A percentile compares a stretch with the other conserved stretches of the same genome.
Evolutionary conservation across 2,888 invertebrate genomes (phyloP).

Genomic region (Anoplius nigerrimus): DNA sequence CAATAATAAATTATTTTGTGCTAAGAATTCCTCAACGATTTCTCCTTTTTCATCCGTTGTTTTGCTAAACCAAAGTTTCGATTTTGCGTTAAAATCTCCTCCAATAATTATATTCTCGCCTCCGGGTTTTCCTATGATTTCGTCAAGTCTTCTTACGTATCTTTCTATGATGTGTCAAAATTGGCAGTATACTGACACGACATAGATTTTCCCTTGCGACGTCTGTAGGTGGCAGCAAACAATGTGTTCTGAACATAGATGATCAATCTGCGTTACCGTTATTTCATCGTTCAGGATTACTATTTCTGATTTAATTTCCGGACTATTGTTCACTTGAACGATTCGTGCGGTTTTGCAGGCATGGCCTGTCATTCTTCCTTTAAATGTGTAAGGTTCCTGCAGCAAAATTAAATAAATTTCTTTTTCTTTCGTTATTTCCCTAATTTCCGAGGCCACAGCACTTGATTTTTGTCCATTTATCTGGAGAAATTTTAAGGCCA

Average conservation of each 20-base stretch:
- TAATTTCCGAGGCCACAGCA: slow-evolving; percentile 4
- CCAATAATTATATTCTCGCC: slow-evolving; percentile 11
- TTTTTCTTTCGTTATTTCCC: background rate
- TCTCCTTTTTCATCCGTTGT: slow-evolving; percentile 5
- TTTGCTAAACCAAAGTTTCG: slow-evolving; percentile 14
- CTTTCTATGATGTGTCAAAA: slow-evolving; percentile 13
- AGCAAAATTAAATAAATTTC: slow-evolving; percentile 15
- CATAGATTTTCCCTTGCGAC: background rate
- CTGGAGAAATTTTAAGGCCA: slow-evolving; percentile 11
- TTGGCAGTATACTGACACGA: slow-evolving; percentile 26
- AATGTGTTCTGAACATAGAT: slow-evolving; percentile 6
- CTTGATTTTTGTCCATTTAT: slow-evolving; percentile 13
- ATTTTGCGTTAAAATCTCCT: slow-evolving; percentile 30
- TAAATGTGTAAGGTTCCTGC: slow-evolving; percentile 29
- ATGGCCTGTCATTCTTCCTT: background rate
- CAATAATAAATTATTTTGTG: background rate
- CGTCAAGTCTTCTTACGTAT: slow-evolving; percentile 1
- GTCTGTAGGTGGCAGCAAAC: background rate
- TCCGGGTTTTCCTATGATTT: background rate
- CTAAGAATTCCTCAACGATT: slow-evolving; percentile 14
- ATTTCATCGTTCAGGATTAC: background rate
- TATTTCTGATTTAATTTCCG: slow-evolving; percentile 5
- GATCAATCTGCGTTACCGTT: slow-evolving; percentile 7
- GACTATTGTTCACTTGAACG: background rate
- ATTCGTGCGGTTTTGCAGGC: background rate